Conservation (phyloP, 2,888 invertebrate species). For the Trissolcus japonicus region DNA sequence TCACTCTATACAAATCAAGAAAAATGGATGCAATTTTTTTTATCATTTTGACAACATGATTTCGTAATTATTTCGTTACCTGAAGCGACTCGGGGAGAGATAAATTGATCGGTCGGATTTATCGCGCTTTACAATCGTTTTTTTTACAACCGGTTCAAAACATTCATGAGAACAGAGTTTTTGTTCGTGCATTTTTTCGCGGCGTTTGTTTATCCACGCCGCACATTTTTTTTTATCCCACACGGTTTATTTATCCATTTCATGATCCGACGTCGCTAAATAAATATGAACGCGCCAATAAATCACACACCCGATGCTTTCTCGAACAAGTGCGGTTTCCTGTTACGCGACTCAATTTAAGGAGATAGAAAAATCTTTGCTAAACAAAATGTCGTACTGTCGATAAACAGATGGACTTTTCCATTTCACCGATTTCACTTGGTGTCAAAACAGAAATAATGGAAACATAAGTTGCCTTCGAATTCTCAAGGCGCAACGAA, state of each 20-base stretch:
- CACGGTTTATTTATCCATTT: conserved; percentile 29
- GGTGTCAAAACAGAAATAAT: no score
- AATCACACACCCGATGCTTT: conserved; percentile 24
- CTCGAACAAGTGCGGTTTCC: conserved; percentile 26
- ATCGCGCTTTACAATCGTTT: conserved; percentile 33
- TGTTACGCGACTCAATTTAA: conserved; percentile 24
- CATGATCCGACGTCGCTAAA: conserved; percentile 29
- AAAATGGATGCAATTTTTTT: conserved; percentile 6
- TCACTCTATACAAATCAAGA: conserved; percentile 3
- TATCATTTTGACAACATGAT: background rate
- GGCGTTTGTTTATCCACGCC: conserved; percentile 29
- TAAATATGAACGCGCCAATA: conserved; percentile 35
- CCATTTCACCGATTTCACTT: no score
- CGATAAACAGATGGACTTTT: conserved; percentile 2
- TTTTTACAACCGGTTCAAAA: conserved; percentile 38
- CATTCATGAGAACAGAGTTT: conserved; percentile 9
- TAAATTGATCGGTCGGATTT: conserved; percentile 28
- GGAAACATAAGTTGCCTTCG: no score
- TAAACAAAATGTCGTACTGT: conserved; percentile 9
- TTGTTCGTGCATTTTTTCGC: conserved; percentile 19
- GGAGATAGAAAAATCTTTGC: conserved; percentile 13
- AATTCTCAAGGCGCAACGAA: no score
- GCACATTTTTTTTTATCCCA: conserved; percentile 16
- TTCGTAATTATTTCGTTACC: conserved; percentile 1
- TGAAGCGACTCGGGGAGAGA: no score